Evolutionary conservation across 1,140 invertebrate genomes (phyloP).

Genomic region (Diorhabda elongata): DNA sequence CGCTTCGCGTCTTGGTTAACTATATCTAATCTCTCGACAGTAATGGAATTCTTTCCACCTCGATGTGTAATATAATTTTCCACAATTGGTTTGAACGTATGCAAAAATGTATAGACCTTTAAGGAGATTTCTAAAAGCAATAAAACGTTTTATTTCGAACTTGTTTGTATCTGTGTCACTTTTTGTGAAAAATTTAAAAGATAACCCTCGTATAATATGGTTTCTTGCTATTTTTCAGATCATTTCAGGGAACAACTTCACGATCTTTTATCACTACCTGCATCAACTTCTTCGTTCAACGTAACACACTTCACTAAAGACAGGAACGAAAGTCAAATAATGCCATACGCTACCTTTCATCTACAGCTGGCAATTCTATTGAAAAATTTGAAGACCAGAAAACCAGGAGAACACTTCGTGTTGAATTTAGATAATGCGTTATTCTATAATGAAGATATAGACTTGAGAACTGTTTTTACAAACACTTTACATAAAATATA

Average conservation of each 20-base stretch:
- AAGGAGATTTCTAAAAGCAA: no score
- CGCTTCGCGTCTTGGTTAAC: no score
- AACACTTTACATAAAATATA: conserved; percentile 47
- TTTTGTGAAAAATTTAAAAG: background rate
- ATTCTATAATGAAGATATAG: conserved; percentile 51
- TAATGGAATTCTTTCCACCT: no score
- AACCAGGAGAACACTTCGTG: conserved; percentile 26
- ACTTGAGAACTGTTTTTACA: conserved; percentile 48
- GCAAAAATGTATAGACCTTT: no score
- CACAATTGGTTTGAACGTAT: no score
- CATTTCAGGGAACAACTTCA: conserved; percentile 57
- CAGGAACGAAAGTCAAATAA: conserved; percentile 20
- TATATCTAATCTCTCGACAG: no score
- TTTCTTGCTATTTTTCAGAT: conserved; percentile 34
- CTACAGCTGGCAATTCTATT: conserved; percentile 30
- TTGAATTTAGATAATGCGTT: conserved; percentile 53
- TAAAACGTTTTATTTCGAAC: no score
- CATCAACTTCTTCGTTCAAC: conserved; percentile 41
- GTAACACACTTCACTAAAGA: conserved; percentile 32
- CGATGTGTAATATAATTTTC: no score
- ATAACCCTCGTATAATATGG: no score
- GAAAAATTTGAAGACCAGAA: conserved; percentile 19
- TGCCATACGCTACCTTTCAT: conserved; percentile 27
- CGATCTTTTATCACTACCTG: conserved; percentile 53
- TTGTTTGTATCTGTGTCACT: no score